Evolutionary conservation across 2,113 vertebrate species (phyloP).

Genomic region (Ifrita kowaldi): DNA sequence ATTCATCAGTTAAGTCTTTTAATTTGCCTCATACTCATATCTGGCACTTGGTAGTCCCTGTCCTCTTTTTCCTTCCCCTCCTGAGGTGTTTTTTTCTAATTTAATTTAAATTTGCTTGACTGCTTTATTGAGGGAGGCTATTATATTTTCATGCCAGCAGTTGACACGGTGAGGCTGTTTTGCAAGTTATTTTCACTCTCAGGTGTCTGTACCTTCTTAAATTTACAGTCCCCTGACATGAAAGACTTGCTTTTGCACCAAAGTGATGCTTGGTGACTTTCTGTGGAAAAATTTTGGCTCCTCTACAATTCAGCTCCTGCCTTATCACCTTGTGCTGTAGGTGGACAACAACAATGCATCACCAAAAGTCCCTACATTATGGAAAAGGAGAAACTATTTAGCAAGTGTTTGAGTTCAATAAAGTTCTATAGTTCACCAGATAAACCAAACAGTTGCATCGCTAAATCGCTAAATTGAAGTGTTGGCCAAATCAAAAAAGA

Average conservation of each 20-base stretch:
- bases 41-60: background rate
- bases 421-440: background rate
- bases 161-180: accelerated
- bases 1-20: background rate
- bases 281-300: background rate
- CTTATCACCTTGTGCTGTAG: background rate
- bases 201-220: background rate
- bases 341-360: background rate
- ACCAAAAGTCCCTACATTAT: background rate
- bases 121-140: background rate
- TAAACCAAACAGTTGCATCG: background rate
- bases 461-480: background rate
- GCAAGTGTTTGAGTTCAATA: background rate
- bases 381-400: background rate
- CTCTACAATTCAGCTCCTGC: background rate
- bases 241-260: background rate
- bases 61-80: background rate
- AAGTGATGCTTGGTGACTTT: background rate
- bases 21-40: background rate
- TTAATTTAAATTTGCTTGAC: conserved; percentile 5
- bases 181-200: background rate
- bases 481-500: background rate
- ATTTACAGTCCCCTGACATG: background rate
- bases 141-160: background rate
- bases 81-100: background rate